Percentiles rank a stretch among this genome's conserved stretches.
Conservation (phyloP, 2,888 invertebrate species). For the Syritta pipiens region DNA sequence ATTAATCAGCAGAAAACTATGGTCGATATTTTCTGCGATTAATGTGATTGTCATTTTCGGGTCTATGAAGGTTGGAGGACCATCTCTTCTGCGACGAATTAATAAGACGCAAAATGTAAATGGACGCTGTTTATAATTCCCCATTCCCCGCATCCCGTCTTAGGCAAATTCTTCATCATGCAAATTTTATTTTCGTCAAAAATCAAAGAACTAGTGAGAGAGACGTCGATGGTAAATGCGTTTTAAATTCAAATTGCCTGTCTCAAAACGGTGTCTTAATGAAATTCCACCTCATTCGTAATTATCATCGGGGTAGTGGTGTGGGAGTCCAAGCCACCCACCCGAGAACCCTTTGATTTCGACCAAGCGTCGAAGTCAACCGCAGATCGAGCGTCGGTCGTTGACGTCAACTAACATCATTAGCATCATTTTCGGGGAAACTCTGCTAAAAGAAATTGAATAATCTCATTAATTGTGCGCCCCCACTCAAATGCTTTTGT, state of each 20-base stretch:
- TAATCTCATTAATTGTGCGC: slow-evolving; percentile 66
- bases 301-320: slow-evolving; percentile 58
- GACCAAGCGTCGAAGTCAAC: slow-evolving; percentile 24
- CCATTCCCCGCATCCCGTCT: background rate
- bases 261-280: slow-evolving; percentile 59
- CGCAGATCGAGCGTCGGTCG: slow-evolving; percentile 4
- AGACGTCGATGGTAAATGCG: slow-evolving; percentile 44
- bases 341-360: slow-evolving; percentile 62
- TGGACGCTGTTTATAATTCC: background rate
- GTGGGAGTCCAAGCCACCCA: too few species aligned
- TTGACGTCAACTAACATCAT: slow-evolving; percentile 37
- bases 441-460: slow-evolving; percentile 67
- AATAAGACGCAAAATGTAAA: too few species aligned
- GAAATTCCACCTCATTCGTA: slow-evolving; percentile 64
- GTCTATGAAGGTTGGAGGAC: too few species aligned
- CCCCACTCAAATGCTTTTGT: slow-evolving; percentile 53
- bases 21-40: too few species aligned
- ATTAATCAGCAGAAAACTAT: too few species aligned
- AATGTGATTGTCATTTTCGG: too few species aligned
- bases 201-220: slow-evolving; percentile 46
- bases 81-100: too few species aligned
- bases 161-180: slow-evolving; percentile 39
- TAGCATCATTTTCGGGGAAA: slow-evolving; percentile 55
- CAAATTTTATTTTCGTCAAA: slow-evolving; percentile 25
- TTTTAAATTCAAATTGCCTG: slow-evolving; percentile 62